A percentile compares a stretch with the other conserved stretches of the same genome.
phyloP scores from a whole-genome alignment of 2,888 invertebrate genomes.

The Spisula subtruncata region DNA sequence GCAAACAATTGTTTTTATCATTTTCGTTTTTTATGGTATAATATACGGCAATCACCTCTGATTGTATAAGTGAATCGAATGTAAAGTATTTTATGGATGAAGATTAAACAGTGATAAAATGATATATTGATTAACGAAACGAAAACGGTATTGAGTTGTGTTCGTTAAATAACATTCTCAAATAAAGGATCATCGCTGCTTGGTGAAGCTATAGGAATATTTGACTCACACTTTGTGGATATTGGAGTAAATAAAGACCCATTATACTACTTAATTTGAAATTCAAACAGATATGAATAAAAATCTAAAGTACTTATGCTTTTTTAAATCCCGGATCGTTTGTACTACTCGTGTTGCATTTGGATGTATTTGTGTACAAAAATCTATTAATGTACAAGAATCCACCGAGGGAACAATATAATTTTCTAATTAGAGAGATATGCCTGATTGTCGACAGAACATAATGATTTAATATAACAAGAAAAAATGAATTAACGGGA shows the following conservation, averaged over 20 bases:
- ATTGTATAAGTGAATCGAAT: background rate
- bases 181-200: background rate
- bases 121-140: background rate
- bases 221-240: background rate
- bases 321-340: background rate
- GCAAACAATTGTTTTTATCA: no score
- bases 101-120: background rate
- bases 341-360: background rate
- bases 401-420: background rate
- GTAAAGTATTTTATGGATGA: background rate
- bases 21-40: background rate
- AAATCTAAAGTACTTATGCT: background rate
- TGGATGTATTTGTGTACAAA: background rate
- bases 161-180: background rate
- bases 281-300: background rate
- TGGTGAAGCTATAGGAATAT: background rate
- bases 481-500: background rate
- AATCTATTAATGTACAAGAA: constrained; percentile 4
- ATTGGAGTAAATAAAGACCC: background rate
- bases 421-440: constrained; percentile 6
- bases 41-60: background rate
- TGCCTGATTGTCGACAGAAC: background rate
- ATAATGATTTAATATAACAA: background rate
- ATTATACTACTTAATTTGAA: background rate
- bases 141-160: background rate